Evolutionary conservation across 1,140 invertebrate species (phyloP).

Genomic region (Drosophila ogumai): DNA sequence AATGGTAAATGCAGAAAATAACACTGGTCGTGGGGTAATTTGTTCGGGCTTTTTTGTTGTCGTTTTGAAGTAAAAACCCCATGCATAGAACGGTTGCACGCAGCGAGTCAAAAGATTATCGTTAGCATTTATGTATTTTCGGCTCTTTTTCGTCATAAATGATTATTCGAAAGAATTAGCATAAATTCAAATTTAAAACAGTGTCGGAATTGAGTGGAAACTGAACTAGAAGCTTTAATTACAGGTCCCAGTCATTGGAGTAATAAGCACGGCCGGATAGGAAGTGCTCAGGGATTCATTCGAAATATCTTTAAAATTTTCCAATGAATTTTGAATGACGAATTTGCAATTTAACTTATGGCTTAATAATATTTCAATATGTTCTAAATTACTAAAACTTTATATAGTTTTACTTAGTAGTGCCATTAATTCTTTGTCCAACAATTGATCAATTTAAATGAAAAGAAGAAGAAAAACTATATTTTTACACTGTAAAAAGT

Average conservation of each 20-base stretch:
- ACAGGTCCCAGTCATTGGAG: slow-evolving; percentile 11
- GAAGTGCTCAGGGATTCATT: background rate
- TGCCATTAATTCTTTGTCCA: too few species aligned
- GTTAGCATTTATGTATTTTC: slow-evolving; percentile 45
- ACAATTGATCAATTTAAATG: too few species aligned
- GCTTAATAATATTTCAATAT: background rate
- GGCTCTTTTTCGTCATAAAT: slow-evolving; percentile 36
- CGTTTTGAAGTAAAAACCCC: slow-evolving; percentile 16
- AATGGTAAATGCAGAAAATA: slow-evolving; percentile 37
- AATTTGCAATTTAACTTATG: background rate
- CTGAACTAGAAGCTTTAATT: slow-evolving; percentile 34
- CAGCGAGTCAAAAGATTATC: slow-evolving; percentile 43
- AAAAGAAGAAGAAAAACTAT: too few species aligned
- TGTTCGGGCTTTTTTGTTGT: background rate
- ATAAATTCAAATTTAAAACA: slow-evolving; percentile 30
- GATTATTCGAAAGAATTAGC: slow-evolving; percentile 24
- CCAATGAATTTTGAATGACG: background rate
- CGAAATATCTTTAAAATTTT: background rate
- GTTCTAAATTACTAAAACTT: too few species aligned
- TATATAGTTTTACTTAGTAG: too few species aligned
- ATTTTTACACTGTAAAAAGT: background rate
- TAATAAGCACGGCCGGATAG: background rate
- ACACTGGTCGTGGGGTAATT: slow-evolving; percentile 33
- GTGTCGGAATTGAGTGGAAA: slow-evolving; percentile 28
- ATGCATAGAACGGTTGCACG: slow-evolving; percentile 33